Conservation (phyloP, 53 echinoderm and acorn worm species). For the Antedon mediterranea region DNA sequence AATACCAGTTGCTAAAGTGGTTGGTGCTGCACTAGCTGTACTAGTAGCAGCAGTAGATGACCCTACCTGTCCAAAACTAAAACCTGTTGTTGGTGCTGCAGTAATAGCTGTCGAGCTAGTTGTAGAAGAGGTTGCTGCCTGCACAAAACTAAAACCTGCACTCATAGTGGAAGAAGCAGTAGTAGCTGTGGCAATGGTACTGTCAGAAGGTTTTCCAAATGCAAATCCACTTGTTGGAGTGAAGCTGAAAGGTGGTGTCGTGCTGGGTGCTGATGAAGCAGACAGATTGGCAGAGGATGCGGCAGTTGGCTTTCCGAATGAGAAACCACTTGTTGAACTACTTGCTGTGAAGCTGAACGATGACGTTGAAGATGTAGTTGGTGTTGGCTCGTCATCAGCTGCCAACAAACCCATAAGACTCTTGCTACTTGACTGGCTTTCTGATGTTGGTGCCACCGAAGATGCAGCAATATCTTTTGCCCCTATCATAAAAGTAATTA, state of each 20-base stretch:
- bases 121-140: background rate
- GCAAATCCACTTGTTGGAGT: background rate
- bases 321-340: background rate
- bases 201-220: background rate
- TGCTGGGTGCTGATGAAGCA: background rate
- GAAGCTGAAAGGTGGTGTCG: conserved; percentile 9
- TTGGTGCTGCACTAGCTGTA: background rate
- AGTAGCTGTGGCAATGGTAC: background rate
- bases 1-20: background rate
- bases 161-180: background rate
- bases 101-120: background rate
- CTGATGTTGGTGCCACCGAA: background rate
- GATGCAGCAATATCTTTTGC: background rate
- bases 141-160: background rate
- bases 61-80: background rate
- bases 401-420: background rate
- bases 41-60: background rate
- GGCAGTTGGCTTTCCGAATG: background rate
- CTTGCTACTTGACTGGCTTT: background rate
- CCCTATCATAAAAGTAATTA: background rate
- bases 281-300: background rate
- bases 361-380: conserved; percentile 2
- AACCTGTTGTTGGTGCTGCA: background rate
- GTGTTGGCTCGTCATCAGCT: background rate
- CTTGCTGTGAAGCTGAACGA: background rate